These are phyloP conservation scores for Ammodramus savannarum DNA, from an alignment of 2,113 vertebrate species.

Conservation along the genomic window DNA sequence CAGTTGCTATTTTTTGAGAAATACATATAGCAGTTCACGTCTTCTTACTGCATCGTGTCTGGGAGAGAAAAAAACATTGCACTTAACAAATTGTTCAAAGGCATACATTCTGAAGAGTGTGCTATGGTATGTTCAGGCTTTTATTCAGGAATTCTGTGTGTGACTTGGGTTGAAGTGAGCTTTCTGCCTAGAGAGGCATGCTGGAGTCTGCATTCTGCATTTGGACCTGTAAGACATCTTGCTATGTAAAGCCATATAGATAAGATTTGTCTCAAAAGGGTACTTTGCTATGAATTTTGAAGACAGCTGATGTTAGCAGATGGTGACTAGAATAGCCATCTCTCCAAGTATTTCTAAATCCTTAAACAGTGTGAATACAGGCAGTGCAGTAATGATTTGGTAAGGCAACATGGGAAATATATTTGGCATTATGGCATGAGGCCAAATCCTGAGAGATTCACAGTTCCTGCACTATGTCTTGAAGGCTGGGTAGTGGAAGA, in stretches of 20 bases:
- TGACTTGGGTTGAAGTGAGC: not conserved
- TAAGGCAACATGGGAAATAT: not conserved
- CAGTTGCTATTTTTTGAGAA: not conserved
- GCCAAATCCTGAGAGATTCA: not conserved
- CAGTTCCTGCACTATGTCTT: not conserved
- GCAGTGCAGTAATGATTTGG: not conserved
- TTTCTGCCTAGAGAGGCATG: not conserved
- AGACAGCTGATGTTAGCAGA: constrained; percentile 11
- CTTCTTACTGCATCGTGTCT: not conserved
- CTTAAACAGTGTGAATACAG: not conserved
- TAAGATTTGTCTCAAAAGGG: constrained; percentile 13
- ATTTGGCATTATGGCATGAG: not conserved
- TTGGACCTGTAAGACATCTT: not conserved
- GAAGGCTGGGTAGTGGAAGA: not conserved
- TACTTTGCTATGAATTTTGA: constrained; percentile 16
- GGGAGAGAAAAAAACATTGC: not conserved
- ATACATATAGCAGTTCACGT: not conserved
- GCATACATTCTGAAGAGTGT: not conserved
- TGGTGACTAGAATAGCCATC: not conserved
- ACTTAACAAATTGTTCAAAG: not conserved
- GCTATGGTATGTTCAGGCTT: not conserved
- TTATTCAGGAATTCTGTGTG: not conserved
- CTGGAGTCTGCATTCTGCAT: not conserved
- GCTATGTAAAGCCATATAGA: not conserved
- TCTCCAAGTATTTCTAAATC: not conserved